Evolutionary conservation across 1,140 invertebrate genomes (phyloP).

Genomic region (Drosophila pruinosa): DNA sequence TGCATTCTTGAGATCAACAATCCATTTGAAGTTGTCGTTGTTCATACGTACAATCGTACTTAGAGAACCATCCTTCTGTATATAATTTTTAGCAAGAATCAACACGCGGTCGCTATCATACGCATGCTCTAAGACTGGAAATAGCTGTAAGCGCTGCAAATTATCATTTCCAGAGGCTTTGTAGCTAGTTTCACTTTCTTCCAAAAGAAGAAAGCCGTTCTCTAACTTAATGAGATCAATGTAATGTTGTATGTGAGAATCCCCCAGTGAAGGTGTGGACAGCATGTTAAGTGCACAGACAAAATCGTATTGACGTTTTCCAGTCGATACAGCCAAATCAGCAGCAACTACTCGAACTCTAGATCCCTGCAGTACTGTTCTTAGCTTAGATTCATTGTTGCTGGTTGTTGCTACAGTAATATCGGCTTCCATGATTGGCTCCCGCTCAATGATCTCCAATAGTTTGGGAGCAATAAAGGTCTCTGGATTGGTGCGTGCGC

Average conservation of each 20-base stretch:
- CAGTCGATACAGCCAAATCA: constrained; percentile 83
- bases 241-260: constrained; percentile 84
- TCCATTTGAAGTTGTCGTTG: constrained; percentile 90
- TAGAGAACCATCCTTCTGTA: constrained; percentile 52
- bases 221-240: constrained; percentile 85
- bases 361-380: constrained; percentile 46
- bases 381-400: constrained; percentile 81
- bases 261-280: constrained; percentile 54
- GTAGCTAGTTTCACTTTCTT: constrained; percentile 87
- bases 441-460: constrained; percentile 85
- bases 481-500: constrained; percentile 85
- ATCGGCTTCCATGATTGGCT: constrained; percentile 87
- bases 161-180: constrained; percentile 70
- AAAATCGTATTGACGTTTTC: constrained; percentile 88
- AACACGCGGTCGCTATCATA: constrained; percentile 85
- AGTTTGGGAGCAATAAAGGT: constrained; percentile 85
- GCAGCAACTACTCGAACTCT: constrained; percentile 85
- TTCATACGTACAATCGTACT: constrained; percentile 82
- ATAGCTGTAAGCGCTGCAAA: constrained; percentile 83
- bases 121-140: constrained; percentile 83
- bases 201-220: constrained; percentile 90
- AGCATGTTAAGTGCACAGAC: constrained; percentile 86
- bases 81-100: constrained; percentile 84
- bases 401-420: constrained; percentile 83
- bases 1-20: constrained; percentile 89